phyloP scores from a whole-genome alignment of 2,113 vertebrate species.

The Aix galericulata region DNA sequence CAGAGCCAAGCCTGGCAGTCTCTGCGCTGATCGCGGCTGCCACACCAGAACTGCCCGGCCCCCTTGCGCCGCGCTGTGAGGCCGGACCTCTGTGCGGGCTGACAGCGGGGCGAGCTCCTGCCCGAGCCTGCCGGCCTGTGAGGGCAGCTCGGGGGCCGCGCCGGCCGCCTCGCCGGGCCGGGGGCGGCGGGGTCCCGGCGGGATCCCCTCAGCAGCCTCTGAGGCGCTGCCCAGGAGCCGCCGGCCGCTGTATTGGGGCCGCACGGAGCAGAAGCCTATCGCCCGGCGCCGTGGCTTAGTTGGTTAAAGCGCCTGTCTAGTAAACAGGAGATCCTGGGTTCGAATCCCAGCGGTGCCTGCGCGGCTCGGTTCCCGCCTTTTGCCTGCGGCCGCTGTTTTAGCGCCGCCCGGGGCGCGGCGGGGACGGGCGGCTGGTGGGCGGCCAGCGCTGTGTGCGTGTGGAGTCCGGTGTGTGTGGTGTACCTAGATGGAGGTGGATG shows the following conservation, averaged over 20 bases:
- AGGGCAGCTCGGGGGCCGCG: neutral
- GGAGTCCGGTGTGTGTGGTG: neutral
- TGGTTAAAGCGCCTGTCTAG: constrained; percentile 95
- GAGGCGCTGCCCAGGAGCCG: too few species aligned
- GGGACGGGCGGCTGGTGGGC: neutral
- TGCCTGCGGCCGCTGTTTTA: neutral
- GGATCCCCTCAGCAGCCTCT: fast-evolving
- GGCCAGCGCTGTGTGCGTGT: neutral
- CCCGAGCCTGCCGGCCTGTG: too few species aligned
- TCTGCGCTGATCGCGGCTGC: neutral
- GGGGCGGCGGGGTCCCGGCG: too few species aligned
- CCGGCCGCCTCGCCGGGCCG: neutral
- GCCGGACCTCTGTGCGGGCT: neutral
- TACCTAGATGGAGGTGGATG: too few species aligned
- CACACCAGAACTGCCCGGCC: neutral
- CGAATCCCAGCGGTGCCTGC: constrained; percentile 90
- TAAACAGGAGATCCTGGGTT: constrained; percentile 93
- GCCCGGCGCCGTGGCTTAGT: constrained; percentile 82
- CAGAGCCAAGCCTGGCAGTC: neutral
- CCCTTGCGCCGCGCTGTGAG: neutral
- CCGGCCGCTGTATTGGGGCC: neutral
- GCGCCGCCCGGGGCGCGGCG: neutral
- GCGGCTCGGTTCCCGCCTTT: fast-evolving
- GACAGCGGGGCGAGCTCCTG: neutral
- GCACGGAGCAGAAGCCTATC: fast-evolving